Base-by-base conservation (phyloP, 1,140 invertebrate species). In the Platorchestia sp. region DNA sequence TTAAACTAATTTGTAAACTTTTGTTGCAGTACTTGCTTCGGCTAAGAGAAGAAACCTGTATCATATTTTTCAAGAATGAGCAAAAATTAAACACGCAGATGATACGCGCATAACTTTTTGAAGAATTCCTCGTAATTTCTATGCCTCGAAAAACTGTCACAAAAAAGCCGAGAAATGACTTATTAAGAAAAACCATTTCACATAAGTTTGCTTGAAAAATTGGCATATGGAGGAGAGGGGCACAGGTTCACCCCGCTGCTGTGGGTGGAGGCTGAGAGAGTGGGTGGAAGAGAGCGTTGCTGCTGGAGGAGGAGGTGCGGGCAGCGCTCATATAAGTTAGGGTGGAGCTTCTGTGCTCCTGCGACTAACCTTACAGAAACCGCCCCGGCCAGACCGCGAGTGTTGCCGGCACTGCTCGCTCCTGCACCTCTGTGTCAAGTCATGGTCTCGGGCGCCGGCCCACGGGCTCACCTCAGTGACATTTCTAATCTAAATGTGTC, bases 281-380 rank as follows among this genome's bases (percentile, higher is more conserved):
- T 89, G 87, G 87, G 87, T 89, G 87, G 87, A 89, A 89, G 87
- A 89, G 87, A 89, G 87, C 87, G 36, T 27, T 89, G 87, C 87
- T 89, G 87, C 36, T 19, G 87, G 87, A 44, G 87, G 41, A 19
- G 36, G 27, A 27, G 43, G 41, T 41, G 16, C 3, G 27, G 3
- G 27, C 36, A 41, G 27, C 10, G 41, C 43, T 41, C 27, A 14
- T 89, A 89, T 89, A 89, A 89, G 87, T 89, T 89, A 89, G 87
- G 87, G 87, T 89, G 87, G 87, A 89, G 87, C 87, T 36, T 44
- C 43, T 0, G 41, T 41, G 10, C 87, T 89, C n/a, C 41, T 44
- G 87, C 87, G 87, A 89, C 87, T 89, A 89, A 89, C 87, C 87
- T 89, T 42, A 89, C 41, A 14, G 87, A 89, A 89, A 41, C 41